Conservation (phyloP, 2,113 vertebrate species). For the Anoura caudifer region DNA sequence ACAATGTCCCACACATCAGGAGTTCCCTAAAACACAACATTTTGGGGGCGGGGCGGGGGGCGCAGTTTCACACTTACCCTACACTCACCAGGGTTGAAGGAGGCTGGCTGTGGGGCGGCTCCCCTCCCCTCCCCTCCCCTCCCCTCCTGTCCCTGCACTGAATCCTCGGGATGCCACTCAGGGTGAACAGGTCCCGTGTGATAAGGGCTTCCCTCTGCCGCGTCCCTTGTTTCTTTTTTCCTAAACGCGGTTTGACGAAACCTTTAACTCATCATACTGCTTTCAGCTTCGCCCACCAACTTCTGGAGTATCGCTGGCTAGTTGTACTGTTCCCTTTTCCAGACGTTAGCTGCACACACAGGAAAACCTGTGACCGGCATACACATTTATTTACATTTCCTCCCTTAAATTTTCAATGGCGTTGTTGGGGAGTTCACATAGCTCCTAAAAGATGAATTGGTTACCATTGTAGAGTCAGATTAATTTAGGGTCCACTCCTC, state of each 20-base stretch:
- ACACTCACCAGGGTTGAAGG: not conserved
- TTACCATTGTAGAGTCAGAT: not conserved
- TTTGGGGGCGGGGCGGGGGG: not conserved
- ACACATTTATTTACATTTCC: not conserved
- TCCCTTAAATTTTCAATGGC: not conserved
- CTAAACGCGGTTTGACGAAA: not conserved
- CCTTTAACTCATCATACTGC: not conserved
- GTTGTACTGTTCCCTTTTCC: not conserved
- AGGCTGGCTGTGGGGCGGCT: not conserved
- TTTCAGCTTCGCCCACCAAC: not conserved
- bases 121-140: not conserved
- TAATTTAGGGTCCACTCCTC: not conserved
- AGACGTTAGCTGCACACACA: not conserved
- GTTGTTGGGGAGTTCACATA: not conserved
- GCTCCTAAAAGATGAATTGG: not conserved
- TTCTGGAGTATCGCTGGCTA: not conserved
- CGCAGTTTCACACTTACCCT: not conserved
- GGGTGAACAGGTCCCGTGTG: not conserved
- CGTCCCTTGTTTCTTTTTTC: not conserved
- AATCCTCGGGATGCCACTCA: not conserved
- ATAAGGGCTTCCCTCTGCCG: not conserved
- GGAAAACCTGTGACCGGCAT: not conserved
- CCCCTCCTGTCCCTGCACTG: too few relatives aligned
- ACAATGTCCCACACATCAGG: not conserved
- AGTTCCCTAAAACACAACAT: not conserved